Evolutionary conservation across 2,797 vertebrate species (phyloP), one percentile per base, ranked within the genome.

Genomic region (Hypotaenidia philippensis): DNA sequence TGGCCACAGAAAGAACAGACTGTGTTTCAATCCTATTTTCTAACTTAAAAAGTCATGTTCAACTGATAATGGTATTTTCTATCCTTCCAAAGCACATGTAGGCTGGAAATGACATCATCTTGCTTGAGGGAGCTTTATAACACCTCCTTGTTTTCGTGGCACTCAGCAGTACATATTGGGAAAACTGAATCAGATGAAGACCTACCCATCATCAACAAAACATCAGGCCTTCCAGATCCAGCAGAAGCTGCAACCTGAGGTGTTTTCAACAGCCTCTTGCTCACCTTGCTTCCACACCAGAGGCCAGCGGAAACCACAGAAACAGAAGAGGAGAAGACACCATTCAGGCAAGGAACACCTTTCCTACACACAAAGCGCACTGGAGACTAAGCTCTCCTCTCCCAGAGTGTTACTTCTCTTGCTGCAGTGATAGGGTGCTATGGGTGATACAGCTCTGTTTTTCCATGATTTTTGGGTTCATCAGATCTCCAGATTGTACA

Each of bases 51-150:
- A 41, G 38, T 93, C 36, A 40, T 55, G 31, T 83, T 88, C 78
- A 50, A 90, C 72, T 90, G 88, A 57, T 83, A 83, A 68, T 57
- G 60, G 32, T 23, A 65, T 90, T 83, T 93, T 79, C 50, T 55
- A 41, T 52, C 32, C 36, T 81, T 87, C 31, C 80, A 91, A 89
- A 91, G 44, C 36, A 76, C 53, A 45, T 18, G 31, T 72, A 82
- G 64, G 26, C 63, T 94, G 47, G 44, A 82, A 91, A 75, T 38
- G 3, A 55, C 78, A 89, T 72, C 59, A 65, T 65, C 59, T 89
- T 87, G 77, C 81, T 83, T 82, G 34, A 93, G 74, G 83, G 86
- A 92, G 29, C 36, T 88, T 84, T 90, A 29, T 45, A 84, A 89
- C 49, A 89, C 83, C 44, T 90, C 53, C 19, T 32, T 82, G 81